phyloP scores from a whole-genome alignment of 2,888 invertebrate genomes.

The Coleophora flavipennella region DNA sequence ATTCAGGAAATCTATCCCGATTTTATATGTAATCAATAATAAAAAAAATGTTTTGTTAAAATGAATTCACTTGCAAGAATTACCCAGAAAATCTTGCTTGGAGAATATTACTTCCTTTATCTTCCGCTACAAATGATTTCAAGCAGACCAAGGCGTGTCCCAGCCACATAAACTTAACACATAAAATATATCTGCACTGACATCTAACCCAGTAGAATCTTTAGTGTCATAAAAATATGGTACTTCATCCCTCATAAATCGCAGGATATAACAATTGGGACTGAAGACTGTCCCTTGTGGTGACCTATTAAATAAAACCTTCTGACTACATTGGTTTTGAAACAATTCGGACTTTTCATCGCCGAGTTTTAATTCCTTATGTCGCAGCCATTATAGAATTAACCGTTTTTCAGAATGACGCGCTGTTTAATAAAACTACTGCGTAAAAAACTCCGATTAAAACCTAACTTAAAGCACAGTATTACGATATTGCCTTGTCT shows the following conservation, averaged over 20 bases:
- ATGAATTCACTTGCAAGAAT: too few relatives aligned
- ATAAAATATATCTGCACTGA: conserved; percentile 4
- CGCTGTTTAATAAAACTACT: too few relatives aligned
- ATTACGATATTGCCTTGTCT: too few relatives aligned
- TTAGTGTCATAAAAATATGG: conserved; percentile 3
- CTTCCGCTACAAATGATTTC: neutral
- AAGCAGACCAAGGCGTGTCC: conserved; percentile 1
- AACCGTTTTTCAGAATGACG: too few relatives aligned
- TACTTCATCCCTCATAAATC: conserved; percentile 5
- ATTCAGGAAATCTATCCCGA: too few relatives aligned
- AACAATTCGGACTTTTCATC: too few relatives aligned
- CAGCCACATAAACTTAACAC: neutral
- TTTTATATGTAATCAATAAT: neutral
- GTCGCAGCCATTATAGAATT: too few relatives aligned
- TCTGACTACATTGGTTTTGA: conserved; percentile 6
- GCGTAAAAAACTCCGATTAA: too few relatives aligned
- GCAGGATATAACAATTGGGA: conserved; percentile 9
- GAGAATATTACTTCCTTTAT: neutral
- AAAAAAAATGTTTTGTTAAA: neutral
- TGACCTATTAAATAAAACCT: conserved; percentile 4
- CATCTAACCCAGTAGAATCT: conserved; percentile 2
- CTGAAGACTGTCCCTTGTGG: conserved; percentile 6
- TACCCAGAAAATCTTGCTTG: neutral
- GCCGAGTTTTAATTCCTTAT: too few relatives aligned
- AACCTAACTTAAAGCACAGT: too few relatives aligned